Evolutionary conservation across 2,888 invertebrate genomes (phyloP), one percentile per base, ranked within the genome.

Genomic region (Tanypteryx hageni): DNA sequence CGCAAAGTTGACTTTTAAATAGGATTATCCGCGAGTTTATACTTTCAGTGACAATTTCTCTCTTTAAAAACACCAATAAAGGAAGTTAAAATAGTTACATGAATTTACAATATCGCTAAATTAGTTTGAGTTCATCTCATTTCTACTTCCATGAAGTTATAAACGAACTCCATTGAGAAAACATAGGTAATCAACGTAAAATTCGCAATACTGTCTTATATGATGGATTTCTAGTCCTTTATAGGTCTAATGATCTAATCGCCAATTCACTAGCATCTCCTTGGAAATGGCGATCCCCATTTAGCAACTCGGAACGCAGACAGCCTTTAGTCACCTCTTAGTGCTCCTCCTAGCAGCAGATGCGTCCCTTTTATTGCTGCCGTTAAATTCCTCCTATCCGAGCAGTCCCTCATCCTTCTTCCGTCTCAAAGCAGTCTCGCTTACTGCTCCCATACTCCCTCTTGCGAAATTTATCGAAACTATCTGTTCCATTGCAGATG

Each of bases 311-410:
- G 44, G 44, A 44, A 44, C 22, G 76, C 27, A 27, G 68, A 68
- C n/a, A 68, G 8, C 76, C 27, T 76, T 76, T 76, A 76, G 76
- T 76, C 76, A 76, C 76, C 76, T 27, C 8, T 76, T 76, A 76
- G 10, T 76, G 27, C 22, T 76, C 13, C 22, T 13, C 22, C 76
- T 0, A n/a, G 22, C 68, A 11, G 76, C 76, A 76, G 22, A 11
- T 27, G 76, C 22, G 76, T 2, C 76, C 76, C 22, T 76, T 76
- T 76, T 76, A 76, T 76, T 27, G 76, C 22, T 27, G 27, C 76
- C 76, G 27, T 76, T 76, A 76, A 76, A 76, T 44, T 44, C 44
- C 3, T 3, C 44, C 44, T 44, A 76, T 76, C 27, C 76, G 76
- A 76, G 76, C n/a, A 13, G 44, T 44, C 44, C 44, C 44, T 44